phyloP scores from a whole-genome alignment of 2,113 vertebrate genomes.

The Oreotragus oreotragus region DNA sequence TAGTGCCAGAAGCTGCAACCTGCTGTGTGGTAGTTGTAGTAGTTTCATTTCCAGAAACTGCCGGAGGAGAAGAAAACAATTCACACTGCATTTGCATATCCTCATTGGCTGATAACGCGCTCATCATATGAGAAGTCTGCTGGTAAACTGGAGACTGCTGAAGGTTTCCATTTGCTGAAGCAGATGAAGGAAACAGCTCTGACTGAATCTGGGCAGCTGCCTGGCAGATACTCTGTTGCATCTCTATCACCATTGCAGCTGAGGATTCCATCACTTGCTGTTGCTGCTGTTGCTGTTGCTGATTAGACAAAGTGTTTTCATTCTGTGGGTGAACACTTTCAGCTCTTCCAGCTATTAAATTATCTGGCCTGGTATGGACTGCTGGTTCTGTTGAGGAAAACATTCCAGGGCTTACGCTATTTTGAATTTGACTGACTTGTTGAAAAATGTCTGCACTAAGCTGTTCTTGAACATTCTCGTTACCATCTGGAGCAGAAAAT shows the following conservation, averaged over 20 bases:
- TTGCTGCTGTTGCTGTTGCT: slow-evolving; percentile 82
- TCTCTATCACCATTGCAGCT: slow-evolving; percentile 85
- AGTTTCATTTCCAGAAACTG: slow-evolving; percentile 82
- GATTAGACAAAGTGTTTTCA: slow-evolving; percentile 85
- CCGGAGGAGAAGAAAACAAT: slow-evolving; percentile 85
- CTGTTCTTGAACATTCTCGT: slow-evolving; percentile 84
- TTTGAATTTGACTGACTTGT: slow-evolving; percentile 85
- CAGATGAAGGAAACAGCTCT: slow-evolving; percentile 87
- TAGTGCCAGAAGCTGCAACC: slow-evolving; percentile 76
- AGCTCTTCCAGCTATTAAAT: slow-evolving; percentile 79
- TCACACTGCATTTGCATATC: slow-evolving; percentile 94
- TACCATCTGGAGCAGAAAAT: slow-evolving; percentile 82
- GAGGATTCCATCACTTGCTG: slow-evolving; percentile 90
- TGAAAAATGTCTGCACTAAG: slow-evolving; percentile 87
- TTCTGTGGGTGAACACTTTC: slow-evolving; percentile 83
- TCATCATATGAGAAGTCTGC: slow-evolving; percentile 82
- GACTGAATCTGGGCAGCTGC: slow-evolving; percentile 85
- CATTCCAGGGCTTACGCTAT: slow-evolving; percentile 77
- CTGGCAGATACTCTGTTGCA: slow-evolving; percentile 85
- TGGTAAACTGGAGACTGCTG: slow-evolving; percentile 85
- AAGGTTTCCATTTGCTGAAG: slow-evolving; percentile 79
- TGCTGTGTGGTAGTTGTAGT: slow-evolving; percentile 83
- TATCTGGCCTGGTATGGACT: slow-evolving; percentile 81
- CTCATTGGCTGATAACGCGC: slow-evolving; percentile 74
- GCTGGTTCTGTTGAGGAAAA: slow-evolving; percentile 81